Base-by-base conservation (phyloP, 2,888 invertebrate species). In the Vannuccia rotundouncinata region DNA sequence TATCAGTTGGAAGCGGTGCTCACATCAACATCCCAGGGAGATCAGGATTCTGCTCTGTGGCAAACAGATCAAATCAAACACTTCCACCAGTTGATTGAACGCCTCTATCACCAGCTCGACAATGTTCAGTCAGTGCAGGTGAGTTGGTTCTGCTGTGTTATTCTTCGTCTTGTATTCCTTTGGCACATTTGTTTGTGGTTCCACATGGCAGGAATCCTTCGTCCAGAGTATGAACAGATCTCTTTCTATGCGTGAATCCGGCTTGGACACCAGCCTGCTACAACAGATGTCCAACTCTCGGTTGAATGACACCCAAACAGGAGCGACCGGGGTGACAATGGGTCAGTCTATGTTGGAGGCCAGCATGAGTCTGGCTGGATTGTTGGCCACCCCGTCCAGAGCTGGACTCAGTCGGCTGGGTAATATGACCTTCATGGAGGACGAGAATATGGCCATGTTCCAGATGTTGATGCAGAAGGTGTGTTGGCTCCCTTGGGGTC, bases 401-500 rank as follows among this genome's bases (percentile, higher is more conserved):
- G 13, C 66, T 66, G 5, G 5, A 22, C 2, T 22, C 10, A 22
- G 66, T 22, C 66, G 66, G 22, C 22, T 66, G 66, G 66, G 66
- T 22, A 66, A 66, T 27, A 66, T 22, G 5, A 66, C 66, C 22
- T 66, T 66, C 25, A 5, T 66, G 22, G 66, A 66, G 66, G 66
- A 66, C 66, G 66, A 66, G 66, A 66, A 66, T 66, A 22, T 66
- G 22, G 25, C 66, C 17, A 5, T 66, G 66, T 66, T 66, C 22
- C 66, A 66, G 22, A 66, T 66, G 66, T 27, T 66, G 22, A 13
- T 66, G 22, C 66, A 66, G 25, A 66, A 66, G 66, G 66, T 66
- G 66, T 22, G 45, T 45, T 17, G 17, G 45, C n/a, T n/a, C n/a
- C n/a, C n/a, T n/a, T n/a, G n/a, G 10, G 45, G 45, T 10, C 45